These are phyloP conservation scores for Corythucha ciliata DNA, from an alignment of 2,888 invertebrate species.

Conservation along the genomic window DNA sequence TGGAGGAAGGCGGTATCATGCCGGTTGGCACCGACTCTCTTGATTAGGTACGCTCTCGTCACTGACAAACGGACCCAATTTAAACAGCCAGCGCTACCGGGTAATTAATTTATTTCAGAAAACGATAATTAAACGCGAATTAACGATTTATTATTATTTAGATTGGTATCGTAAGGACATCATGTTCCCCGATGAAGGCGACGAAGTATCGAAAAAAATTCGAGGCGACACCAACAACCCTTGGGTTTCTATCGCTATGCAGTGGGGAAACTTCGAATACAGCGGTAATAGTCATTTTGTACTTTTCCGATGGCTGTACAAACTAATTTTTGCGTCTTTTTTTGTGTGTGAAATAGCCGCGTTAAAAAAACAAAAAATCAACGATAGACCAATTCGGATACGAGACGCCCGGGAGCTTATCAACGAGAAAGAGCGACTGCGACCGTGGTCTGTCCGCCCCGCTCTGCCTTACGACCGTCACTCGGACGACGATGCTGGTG, in stretches of 20 bases:
- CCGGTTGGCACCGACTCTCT: conserved; percentile 55
- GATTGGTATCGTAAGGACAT: conserved; percentile 29
- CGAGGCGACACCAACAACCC: conserved; percentile 47
- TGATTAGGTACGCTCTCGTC: conserved; percentile 65
- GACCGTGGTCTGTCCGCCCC: neutral
- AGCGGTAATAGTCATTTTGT: conserved; percentile 43
- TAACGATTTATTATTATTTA: too few relatives aligned
- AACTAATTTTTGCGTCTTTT: neutral
- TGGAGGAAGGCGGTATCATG: conserved; percentile 62
- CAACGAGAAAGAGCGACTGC: conserved; percentile 3
- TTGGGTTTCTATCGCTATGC: conserved; percentile 61
- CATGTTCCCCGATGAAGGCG: conserved; percentile 35
- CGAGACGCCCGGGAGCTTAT: conserved; percentile 15
- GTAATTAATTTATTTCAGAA: conserved; percentile 4
- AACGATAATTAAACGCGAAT: too few relatives aligned
- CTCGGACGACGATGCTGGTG: neutral
- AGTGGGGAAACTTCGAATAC: conserved; percentile 46
- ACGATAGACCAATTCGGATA: neutral
- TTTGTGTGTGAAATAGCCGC: conserved; percentile 4
- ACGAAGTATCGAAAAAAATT: conserved; percentile 35
- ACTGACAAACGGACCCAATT: conserved; percentile 55
- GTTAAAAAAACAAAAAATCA: conserved; percentile 11
- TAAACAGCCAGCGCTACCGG: neutral
- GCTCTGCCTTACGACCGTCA: neutral
- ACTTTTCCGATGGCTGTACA: neutral